A percentile compares a stretch with the other conserved stretches of the same genome.
Evolutionary conservation across 2,797 vertebrate genomes (phyloP).

Genomic region (Pipistrellus pygmaeus): DNA sequence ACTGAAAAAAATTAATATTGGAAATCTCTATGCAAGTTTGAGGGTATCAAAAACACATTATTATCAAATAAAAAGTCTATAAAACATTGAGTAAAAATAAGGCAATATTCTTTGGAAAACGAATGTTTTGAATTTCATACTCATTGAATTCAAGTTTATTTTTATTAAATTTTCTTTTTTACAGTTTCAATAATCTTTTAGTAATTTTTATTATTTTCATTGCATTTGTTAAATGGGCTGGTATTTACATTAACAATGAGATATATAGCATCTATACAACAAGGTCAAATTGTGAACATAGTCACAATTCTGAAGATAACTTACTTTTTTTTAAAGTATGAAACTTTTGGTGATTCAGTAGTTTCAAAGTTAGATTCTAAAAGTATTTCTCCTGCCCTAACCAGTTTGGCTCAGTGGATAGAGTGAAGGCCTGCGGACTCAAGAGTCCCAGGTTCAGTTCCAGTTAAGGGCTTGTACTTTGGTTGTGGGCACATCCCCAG

Average conservation of each 20-base stretch:
- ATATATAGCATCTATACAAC: background rate
- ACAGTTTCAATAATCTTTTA: background rate
- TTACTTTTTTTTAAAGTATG: slow-evolving; percentile 15
- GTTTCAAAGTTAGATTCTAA: background rate
- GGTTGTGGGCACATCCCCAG: too few relatives aligned
- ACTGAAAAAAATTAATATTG: slow-evolving; percentile 34
- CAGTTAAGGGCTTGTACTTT: too few relatives aligned
- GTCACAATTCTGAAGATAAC: slow-evolving; percentile 23
- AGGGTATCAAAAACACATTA: background rate
- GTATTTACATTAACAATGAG: background rate
- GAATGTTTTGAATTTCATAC: background rate
- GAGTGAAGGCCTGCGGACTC: too few relatives aligned
- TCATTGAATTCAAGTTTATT: background rate
- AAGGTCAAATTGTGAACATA: background rate
- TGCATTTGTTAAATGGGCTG: background rate
- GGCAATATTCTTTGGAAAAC: background rate
- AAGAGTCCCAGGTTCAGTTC: too few relatives aligned
- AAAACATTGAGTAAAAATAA: background rate
- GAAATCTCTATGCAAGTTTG: background rate
- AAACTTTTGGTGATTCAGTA: background rate
- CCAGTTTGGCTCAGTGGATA: too few relatives aligned
- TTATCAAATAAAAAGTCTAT: too few relatives aligned
- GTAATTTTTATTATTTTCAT: background rate
- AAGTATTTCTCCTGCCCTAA: background rate
- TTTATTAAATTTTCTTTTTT: slow-evolving; percentile 10